phyloP scores from a whole-genome alignment of 1,140 invertebrate genomes.

The Cecropterus lyciades region DNA sequence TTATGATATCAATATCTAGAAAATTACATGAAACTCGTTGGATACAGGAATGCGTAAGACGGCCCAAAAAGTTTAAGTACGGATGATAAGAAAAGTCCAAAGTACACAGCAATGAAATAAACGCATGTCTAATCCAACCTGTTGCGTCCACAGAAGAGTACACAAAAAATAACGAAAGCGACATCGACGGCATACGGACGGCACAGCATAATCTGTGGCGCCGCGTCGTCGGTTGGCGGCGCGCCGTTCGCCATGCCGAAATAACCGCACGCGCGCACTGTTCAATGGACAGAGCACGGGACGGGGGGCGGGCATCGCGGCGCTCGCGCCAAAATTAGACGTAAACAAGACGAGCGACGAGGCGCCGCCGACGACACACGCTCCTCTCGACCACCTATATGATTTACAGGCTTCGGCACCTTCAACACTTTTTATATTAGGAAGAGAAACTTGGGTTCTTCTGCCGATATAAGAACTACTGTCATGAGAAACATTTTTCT shows the following conservation, averaged over 20 bases:
- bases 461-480: too few relatives aligned
- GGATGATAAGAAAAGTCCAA: too few relatives aligned
- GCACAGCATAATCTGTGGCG: constrained; percentile 52
- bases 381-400: constrained; percentile 24
- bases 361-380: constrained; percentile 61
- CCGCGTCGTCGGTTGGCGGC: constrained; percentile 43
- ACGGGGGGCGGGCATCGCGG: constrained; percentile 65
- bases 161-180: constrained; percentile 13
- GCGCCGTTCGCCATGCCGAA: constrained; percentile 63
- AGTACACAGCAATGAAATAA: too few relatives aligned
- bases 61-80: too few relatives aligned
- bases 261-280: constrained; percentile 76
- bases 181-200: constrained; percentile 15
- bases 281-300: constrained; percentile 73
- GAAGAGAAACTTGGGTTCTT: too few relatives aligned
- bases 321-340: constrained; percentile 82
- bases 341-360: constrained; percentile 77
- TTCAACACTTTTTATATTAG: too few relatives aligned
- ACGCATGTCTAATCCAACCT: too few relatives aligned
- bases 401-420: constrained; percentile 16
- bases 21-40: too few relatives aligned
- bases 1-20: too few relatives aligned
- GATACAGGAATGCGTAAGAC: too few relatives aligned
- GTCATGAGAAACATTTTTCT: too few relatives aligned
- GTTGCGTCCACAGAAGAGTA: not conserved